Conservation (phyloP, 2,888 invertebrate genomes). For the Tupiocoris notatus region DNA sequence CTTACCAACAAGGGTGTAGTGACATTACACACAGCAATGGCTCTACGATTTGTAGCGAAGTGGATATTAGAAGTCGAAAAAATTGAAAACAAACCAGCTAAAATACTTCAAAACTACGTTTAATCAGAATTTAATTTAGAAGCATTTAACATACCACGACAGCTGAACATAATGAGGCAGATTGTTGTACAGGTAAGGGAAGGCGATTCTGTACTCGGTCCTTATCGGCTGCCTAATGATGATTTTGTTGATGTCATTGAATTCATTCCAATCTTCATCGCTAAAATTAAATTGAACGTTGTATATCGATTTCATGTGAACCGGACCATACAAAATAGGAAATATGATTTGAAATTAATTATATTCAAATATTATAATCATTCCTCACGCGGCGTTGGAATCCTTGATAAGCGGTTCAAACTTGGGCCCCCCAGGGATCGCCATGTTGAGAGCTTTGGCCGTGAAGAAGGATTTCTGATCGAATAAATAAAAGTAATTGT, state of each 20-base stretch:
- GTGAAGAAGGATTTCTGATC: conserved; percentile 99
- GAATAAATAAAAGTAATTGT: conserved; percentile 98
- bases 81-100: too few species aligned
- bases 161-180: conserved; percentile 97
- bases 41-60: conserved; percentile 18
- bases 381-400: conserved; percentile 84
- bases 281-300: too few species aligned
- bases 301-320: not conserved
- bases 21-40: not conserved
- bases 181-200: conserved; percentile 98
- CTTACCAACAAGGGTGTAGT: not conserved
- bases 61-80: too few species aligned
- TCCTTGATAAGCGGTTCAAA: conserved; percentile 99
- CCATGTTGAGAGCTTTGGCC: conserved; percentile 98
- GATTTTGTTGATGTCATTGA: conserved; percentile 99
- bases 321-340: not conserved
- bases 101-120: too few species aligned
- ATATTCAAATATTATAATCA: too few species aligned
- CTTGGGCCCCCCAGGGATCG: conserved; percentile 99
- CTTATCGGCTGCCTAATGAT: conserved; percentile 98
- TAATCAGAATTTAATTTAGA: too few species aligned
- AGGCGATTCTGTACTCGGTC: conserved; percentile 98
- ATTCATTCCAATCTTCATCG: conserved; percentile 99
- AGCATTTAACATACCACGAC: conserved; percentile 87
- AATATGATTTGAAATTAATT: not conserved